These are phyloP conservation scores for Nysson spinosus DNA, from an alignment of 2,888 invertebrate species.

Conservation along the genomic window DNA sequence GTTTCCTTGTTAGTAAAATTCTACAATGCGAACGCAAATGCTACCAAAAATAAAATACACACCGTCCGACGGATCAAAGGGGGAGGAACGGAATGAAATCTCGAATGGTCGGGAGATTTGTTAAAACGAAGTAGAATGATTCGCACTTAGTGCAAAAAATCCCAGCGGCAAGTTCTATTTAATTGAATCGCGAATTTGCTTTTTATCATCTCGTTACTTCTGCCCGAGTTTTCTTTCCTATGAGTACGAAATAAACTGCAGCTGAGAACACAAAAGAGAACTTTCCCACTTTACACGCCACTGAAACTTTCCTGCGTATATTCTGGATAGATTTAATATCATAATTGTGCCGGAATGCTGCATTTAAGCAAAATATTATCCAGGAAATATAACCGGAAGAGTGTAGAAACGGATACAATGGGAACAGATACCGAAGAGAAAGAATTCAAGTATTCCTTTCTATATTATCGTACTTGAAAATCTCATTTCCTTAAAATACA, in stretches of 20 bases:
- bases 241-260: slow-evolving; percentile 6
- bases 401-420: too few species aligned
- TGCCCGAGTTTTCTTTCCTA: neutral
- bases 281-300: neutral
- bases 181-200: slow-evolving; percentile 18
- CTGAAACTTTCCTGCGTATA: neutral
- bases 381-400: too few species aligned
- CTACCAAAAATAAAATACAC: too few species aligned
- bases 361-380: too few species aligned
- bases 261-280: slow-evolving; percentile 1
- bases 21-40: slow-evolving; percentile 10
- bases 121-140: neutral
- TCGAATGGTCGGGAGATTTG: neutral
- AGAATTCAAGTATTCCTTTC: too few species aligned
- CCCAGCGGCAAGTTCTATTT: slow-evolving; percentile 3
- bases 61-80: neutral
- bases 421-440: too few species aligned
- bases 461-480: too few species aligned
- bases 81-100: neutral
- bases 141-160: neutral
- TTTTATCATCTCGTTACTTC: neutral
- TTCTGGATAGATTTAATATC: neutral
- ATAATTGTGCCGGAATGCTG: neutral
- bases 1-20: slow-evolving; percentile 40
- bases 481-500: too few species aligned